Evolutionary conservation across 2,113 vertebrate genomes (phyloP).

Genomic region (Zosterops japonicus): DNA sequence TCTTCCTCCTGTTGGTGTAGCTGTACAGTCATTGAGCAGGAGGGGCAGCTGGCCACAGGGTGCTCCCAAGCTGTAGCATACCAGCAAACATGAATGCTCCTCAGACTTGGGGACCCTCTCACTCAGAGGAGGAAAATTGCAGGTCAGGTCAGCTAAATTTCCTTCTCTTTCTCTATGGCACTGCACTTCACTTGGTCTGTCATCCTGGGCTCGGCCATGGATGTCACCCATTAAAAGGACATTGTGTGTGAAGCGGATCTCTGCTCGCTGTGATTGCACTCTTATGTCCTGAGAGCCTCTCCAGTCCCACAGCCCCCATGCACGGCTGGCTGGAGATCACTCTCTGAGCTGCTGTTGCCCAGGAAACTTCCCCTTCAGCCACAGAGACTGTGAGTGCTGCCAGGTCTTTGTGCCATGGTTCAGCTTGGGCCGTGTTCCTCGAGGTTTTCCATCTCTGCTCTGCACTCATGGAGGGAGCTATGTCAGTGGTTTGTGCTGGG

Average conservation of each 20-base stretch:
- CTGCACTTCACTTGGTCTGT: background rate
- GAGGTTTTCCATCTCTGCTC: background rate
- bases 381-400: background rate
- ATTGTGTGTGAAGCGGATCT: background rate
- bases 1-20: background rate
- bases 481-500: background rate
- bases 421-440: background rate
- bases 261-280: fast-evolving
- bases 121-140: background rate
- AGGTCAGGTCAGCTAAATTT: background rate
- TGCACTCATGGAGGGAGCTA: fast-evolving
- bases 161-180: background rate
- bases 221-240: background rate
- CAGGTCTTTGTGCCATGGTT: background rate
- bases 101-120: background rate
- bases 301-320: background rate
- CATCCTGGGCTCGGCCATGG: fast-evolving
- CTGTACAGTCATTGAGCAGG: background rate
- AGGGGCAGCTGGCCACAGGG: background rate
- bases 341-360: background rate
- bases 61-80: background rate
- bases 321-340: background rate
- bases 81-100: background rate
- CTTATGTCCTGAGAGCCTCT: background rate
- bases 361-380: background rate